Conservation (phyloP, 2,797 vertebrate genomes). For the Gobio occitaniae region DNA sequence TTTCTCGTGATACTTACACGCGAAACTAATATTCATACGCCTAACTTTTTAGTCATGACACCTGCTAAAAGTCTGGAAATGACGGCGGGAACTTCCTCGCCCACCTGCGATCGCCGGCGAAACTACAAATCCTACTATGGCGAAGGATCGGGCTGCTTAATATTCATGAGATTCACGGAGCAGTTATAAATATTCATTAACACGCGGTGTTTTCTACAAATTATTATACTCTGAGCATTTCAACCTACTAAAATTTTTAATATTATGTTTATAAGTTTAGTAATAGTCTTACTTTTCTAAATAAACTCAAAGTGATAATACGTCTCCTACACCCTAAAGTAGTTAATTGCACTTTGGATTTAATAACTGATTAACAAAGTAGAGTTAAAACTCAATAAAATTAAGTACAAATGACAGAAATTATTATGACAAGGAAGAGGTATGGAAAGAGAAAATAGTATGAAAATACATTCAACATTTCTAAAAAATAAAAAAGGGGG, state of each 20-base stretch:
- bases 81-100: slow-evolving; percentile 32
- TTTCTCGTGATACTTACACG: slow-evolving; percentile 46
- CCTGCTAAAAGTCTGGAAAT: slow-evolving; percentile 14
- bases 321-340: background rate
- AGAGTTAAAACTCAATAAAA: background rate
- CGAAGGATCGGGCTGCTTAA: background rate
- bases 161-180: background rate
- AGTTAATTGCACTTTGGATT: background rate
- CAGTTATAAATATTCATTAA: background rate
- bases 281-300: background rate
- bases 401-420: background rate
- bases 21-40: background rate
- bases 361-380: background rate
- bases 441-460: background rate
- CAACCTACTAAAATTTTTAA: background rate
- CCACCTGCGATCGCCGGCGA: slow-evolving; percentile 28
- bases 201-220: background rate
- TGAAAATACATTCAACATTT: background rate
- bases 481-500: background rate
- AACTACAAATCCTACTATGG: slow-evolving; percentile 22
- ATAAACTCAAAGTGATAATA: background rate
- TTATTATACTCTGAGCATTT: background rate
- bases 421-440: background rate
- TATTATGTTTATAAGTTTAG: background rate
- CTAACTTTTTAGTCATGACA: slow-evolving; percentile 2